Conservation (phyloP, 2,888 invertebrate genomes). For the Iselma pallidipennis region DNA sequence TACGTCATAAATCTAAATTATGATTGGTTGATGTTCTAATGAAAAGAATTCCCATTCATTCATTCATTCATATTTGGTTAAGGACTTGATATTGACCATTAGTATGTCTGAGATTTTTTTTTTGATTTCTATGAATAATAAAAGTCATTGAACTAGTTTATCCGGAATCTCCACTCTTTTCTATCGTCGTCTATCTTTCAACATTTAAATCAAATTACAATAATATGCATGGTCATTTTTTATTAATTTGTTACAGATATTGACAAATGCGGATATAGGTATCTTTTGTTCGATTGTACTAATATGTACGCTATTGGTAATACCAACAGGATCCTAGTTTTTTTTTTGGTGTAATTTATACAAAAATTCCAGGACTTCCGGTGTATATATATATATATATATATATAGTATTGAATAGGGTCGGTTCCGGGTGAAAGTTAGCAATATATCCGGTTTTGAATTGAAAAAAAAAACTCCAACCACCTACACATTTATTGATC, state of each 20-base stretch:
- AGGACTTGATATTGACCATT: neutral
- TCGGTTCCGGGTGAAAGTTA: neutral
- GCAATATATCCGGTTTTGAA: neutral
- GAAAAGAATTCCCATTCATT: neutral
- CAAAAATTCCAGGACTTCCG: neutral
- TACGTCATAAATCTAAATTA: neutral
- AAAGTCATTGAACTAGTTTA: neutral
- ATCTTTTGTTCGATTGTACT: no score
- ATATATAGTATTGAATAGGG: neutral
- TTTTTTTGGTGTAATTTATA: neutral
- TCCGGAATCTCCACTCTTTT: neutral
- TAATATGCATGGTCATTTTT: neutral
- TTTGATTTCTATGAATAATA: neutral
- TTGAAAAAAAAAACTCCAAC: no score
- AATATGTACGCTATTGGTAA: neutral
- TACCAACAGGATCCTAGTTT: neutral
- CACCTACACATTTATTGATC: no score
- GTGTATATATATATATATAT: neutral
- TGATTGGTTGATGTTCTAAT: neutral
- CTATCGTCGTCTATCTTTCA: neutral
- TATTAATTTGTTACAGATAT: neutral
- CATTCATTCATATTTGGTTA: neutral
- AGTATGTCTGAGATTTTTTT: neutral
- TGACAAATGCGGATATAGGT: neutral
- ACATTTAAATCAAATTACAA: neutral